These are phyloP conservation scores for Meda fulgida DNA, from an alignment of 2,797 vertebrate genomes.

Conservation along the genomic window DNA sequence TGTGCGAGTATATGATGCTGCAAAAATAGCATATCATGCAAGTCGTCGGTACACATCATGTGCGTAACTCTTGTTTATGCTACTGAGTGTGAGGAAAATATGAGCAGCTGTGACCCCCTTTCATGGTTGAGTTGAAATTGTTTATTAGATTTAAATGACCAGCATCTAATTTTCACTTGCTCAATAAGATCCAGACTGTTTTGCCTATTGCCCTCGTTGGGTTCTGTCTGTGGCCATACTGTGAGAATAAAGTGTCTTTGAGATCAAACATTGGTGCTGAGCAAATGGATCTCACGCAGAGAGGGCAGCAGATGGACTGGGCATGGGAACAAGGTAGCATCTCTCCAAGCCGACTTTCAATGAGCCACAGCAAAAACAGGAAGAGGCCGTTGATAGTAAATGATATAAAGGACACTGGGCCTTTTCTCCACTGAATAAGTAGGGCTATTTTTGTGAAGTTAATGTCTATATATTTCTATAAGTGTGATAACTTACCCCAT, in stretches of 20 bases:
- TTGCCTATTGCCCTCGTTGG: constrained; percentile 33
- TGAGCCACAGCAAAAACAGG: constrained; percentile 26
- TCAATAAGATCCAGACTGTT: constrained; percentile 44
- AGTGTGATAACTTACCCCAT: background rate
- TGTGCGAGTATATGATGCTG: background rate
- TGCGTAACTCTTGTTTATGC: background rate
- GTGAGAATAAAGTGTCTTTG: constrained; percentile 49
- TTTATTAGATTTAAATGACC: constrained; percentile 31
- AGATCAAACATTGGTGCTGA: constrained; percentile 44
- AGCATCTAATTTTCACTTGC: constrained; percentile 32
- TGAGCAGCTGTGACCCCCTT: constrained; percentile 24
- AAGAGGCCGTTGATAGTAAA: constrained; percentile 18
- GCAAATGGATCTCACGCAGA: constrained; percentile 51
- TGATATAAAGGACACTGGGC: constrained; percentile 2
- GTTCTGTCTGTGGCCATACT: constrained; percentile 43
- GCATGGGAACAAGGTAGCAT: constrained; percentile 39
- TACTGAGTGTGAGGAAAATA: background rate
- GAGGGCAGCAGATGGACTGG: constrained; percentile 52
- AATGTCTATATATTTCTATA: background rate
- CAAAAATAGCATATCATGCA: background rate
- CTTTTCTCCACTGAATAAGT: background rate
- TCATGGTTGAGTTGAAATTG: constrained; percentile 22
- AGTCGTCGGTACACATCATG: background rate
- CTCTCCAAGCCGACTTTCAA: constrained; percentile 49
- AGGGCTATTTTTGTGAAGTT: background rate